Evolutionary conservation across 1,140 invertebrate species (phyloP), one percentile per base, ranked within the genome.

Genomic region (Pogonus chalceus): DNA sequence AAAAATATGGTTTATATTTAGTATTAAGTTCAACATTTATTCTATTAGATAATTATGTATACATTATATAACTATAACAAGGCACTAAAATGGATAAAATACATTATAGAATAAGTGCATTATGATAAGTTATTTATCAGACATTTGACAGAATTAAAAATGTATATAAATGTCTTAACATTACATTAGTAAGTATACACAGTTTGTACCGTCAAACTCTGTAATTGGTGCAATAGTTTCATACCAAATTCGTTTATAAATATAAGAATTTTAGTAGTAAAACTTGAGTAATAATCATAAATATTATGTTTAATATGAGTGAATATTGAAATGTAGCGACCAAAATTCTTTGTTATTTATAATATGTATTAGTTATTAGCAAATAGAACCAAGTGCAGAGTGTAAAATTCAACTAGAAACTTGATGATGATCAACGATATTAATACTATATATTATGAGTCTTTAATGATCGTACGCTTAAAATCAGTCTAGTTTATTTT

Each of bases 61-160:
- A 43, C 18, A 43, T 43, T 43, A 43, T 43, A 43, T 43, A 43
- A 12, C 37, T 43, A 43, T 7, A 10, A 43, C 37, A 43, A 43
- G 37, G 37, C 37, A 43, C 37, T 43, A 43, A 43, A 43, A 10
- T 43, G 37, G 37, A 43, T 43, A 43, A 12, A 43, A 43, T 43
- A 43, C 37, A 43, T 12, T 43, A 43, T 7, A 43, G 37, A 43
- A 10, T 12, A 43, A 43, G 37, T 43, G 37, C 37, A 18, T 43
- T 3, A 43, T 18, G 18, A 43, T 43, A 18, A 7, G 18, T 43
- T 12, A 4, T 10, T 43, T 16, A 43, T 43, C 37, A 43, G 37
- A 43, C 18, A 43, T 43, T 43, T 43, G 37, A 43, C 37, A 43
- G 37, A 18, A 43, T 43, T 43, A 12, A 12, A 43, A 43, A 43